These are phyloP conservation scores for Triplophysa siluroides DNA, from an alignment of 2,113 vertebrate species.

Conservation along the genomic window DNA sequence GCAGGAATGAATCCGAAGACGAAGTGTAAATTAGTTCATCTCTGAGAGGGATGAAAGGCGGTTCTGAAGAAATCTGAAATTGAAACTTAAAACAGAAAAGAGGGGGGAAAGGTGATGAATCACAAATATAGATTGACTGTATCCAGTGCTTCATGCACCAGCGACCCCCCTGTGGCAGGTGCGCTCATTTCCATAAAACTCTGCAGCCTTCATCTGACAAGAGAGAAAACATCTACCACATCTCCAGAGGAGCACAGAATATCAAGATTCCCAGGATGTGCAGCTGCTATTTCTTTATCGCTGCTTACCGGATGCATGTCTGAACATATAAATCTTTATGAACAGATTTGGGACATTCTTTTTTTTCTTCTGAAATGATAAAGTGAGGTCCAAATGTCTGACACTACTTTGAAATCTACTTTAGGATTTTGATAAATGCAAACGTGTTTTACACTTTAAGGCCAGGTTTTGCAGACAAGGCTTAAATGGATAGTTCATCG, in stretches of 20 bases:
- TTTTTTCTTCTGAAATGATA: neutral
- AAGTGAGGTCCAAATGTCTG: neutral
- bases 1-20: constrained; percentile 66
- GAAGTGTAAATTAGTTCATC: constrained; percentile 70
- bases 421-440: too few species aligned
- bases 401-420: neutral
- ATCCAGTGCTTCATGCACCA: constrained; percentile 70
- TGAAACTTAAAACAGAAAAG: constrained; percentile 68
- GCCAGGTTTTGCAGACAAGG: too few species aligned
- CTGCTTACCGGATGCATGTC: constrained; percentile 14
- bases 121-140: constrained; percentile 72
- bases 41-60: constrained; percentile 69
- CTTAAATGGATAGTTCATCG: too few species aligned
- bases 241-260: constrained; percentile 64
- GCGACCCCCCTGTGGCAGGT: constrained; percentile 68
- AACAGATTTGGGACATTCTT: neutral
- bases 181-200: constrained; percentile 77
- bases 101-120: constrained; percentile 65
- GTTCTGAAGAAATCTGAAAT: constrained; percentile 68
- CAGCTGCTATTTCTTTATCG: constrained; percentile 18
- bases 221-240: constrained; percentile 60
- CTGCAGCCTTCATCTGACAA: constrained; percentile 70
- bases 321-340: constrained; percentile 12
- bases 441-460: too few species aligned
- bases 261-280: constrained; percentile 54